Percentiles rank a stretch among this genome's conserved stretches.
phyloP scores from a whole-genome alignment of 2,888 invertebrate genomes.

The Polymixis lichenea region DNA sequence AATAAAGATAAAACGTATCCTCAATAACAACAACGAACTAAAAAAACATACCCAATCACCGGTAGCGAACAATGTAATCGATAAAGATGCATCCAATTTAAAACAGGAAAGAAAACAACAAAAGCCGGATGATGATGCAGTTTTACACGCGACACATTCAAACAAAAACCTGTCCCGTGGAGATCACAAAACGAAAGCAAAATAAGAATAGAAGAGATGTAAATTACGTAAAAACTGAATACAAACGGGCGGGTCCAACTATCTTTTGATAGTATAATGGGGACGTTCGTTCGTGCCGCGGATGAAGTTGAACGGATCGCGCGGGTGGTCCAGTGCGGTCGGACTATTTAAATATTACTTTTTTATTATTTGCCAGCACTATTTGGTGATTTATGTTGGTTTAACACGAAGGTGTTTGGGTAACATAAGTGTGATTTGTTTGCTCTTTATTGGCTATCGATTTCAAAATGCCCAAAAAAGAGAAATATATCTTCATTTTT shows the following conservation, averaged over 20 bases:
- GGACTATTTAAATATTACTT: constrained; percentile 87
- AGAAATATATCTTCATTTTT: constrained; percentile 70
- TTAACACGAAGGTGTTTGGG: constrained; percentile 87
- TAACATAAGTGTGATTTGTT: constrained; percentile 86
- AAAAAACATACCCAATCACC: constrained; percentile 66
- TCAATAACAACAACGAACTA: constrained; percentile 36
- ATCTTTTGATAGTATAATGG: constrained; percentile 87
- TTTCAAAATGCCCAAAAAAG: constrained; percentile 70
- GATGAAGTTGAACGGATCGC: constrained; percentile 79
- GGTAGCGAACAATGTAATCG: constrained; percentile 83
- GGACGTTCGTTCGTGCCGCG: constrained; percentile 85
- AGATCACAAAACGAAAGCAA: constrained; percentile 70
- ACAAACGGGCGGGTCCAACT: constrained; percentile 71
- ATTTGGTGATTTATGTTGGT: constrained; percentile 87
- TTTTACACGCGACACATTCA: constrained; percentile 69
- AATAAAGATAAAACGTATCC: constrained; percentile 37
- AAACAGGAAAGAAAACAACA: constrained; percentile 78
- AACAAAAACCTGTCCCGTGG: constrained; percentile 71
- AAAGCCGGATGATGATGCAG: constrained; percentile 79
- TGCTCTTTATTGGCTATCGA: constrained; percentile 83
- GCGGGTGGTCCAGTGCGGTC: constrained; percentile 86
- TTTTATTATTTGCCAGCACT: constrained; percentile 86
- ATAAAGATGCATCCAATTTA: constrained; percentile 83
- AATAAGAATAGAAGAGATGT: constrained; percentile 83
- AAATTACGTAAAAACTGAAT: constrained; percentile 79